Base-by-base conservation (phyloP, 2,113 vertebrate genomes). In the Symphodus melops region DNA sequence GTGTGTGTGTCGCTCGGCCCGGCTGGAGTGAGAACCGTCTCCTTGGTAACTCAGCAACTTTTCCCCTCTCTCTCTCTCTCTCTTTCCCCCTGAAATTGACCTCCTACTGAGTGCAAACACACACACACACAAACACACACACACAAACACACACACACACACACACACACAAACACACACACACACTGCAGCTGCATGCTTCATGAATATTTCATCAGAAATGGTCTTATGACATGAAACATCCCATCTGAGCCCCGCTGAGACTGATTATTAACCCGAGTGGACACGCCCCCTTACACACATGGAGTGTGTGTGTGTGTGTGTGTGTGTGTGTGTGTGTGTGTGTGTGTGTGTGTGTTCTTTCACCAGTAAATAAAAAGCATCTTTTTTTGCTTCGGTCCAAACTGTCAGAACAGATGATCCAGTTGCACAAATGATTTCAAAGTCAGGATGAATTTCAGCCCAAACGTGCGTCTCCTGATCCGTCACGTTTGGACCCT, bases 1-100 rank as follows among this genome's bases (percentile, higher is more conserved):
- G 68, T 83, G 61, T 66, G 44, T 61, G 12, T 71, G 68, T 83
- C 41, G 53, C 48, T 81, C 37, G n/a, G 49, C 63, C 77, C 41
- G 51, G 76, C 39, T 85, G 72, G 52, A 75, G 88, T 89, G 89
- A 86, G 86, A 91, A 85, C 71, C 23, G 84, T 89, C 75, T 83
- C 86, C 86, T 81, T 75, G 75, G 85, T 82, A 92, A 91, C 85
- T 70, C 66, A 75, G 79, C 88, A 89, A 88, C 86, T 86, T 81
- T 63, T 65, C 79, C 36, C 68, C 61, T 25, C 25, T 25, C 70
- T 71, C 74, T 74, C 65, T 42, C 73, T 70, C n/a, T n/a, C n/a
- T n/a, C n/a, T n/a, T n/a, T n/a, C n/a, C n/a, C n/a, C 58, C 71
- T 79, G 78, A 87, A 57, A 79, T 72, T 79, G 82, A 92, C 90